These are phyloP conservation scores for Oligia latruncula DNA, from an alignment of 2,888 invertebrate genomes.

Conservation along the genomic window DNA sequence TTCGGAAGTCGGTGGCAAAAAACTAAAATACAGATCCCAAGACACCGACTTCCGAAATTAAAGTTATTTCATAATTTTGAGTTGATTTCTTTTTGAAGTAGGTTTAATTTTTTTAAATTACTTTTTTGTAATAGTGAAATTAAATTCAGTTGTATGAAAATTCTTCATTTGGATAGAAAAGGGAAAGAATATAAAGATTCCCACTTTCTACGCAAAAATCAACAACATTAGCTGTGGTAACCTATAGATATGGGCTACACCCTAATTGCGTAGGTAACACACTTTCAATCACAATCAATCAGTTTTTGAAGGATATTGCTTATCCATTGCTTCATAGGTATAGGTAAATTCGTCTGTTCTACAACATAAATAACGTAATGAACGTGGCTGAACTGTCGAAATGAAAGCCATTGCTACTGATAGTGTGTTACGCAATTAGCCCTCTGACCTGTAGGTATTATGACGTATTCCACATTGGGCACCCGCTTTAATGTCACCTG, in stretches of 20 bases:
- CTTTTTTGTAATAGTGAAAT: neutral
- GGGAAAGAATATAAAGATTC: neutral
- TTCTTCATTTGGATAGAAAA: neutral
- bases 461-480: too few species aligned
- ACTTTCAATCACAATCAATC: neutral
- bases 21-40: too few species aligned
- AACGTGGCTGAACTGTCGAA: neutral
- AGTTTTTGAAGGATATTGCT: neutral
- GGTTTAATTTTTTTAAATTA: too few species aligned
- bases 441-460: too few species aligned
- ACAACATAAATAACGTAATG: neutral
- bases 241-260: neutral
- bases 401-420: too few species aligned
- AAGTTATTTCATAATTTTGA: too few species aligned
- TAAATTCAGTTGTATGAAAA: neutral
- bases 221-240: neutral
- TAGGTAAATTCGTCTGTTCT: neutral
- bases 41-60: too few species aligned
- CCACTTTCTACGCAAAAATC: neutral
- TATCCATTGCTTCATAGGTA: neutral
- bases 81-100: too few species aligned
- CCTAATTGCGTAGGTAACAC: neutral
- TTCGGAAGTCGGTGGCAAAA: too few species aligned
- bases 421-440: too few species aligned
- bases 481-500: too few species aligned